A percentile compares a stretch with the other conserved stretches of the same genome.
These are phyloP conservation scores for Colletes collaris DNA, from an alignment of 2,888 invertebrate genomes.

Conservation along the genomic window DNA sequence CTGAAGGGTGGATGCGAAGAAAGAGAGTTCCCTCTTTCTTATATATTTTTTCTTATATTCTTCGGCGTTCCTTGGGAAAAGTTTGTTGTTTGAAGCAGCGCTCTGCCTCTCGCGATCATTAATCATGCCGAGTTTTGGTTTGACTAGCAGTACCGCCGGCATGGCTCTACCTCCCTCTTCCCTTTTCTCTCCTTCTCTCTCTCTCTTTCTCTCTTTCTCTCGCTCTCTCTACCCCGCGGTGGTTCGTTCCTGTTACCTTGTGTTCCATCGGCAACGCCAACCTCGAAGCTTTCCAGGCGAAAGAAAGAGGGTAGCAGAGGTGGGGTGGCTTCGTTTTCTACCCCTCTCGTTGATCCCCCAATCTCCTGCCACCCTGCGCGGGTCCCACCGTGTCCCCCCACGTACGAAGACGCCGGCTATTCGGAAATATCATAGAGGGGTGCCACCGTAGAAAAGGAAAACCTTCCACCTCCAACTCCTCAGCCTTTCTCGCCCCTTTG, in stretches of 20 bases:
- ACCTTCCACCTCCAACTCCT: constrained; percentile 49
- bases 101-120: constrained; percentile 84
- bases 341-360: constrained; percentile 61
- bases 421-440: constrained; percentile 68
- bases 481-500: constrained; percentile 14
- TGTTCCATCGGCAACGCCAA: constrained; percentile 66
- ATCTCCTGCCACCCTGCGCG: constrained; percentile 51
- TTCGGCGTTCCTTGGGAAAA: constrained; percentile 85
- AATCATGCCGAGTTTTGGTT: constrained; percentile 85
- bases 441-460: constrained; percentile 64
- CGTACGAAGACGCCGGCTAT: constrained; percentile 58
- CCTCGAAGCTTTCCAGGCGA: constrained; percentile 60
- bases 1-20: constrained; percentile 83
- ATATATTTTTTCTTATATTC: constrained; percentile 82
- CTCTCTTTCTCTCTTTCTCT: constrained; percentile 68
- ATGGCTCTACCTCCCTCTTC: constrained; percentile 72
- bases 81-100: constrained; percentile 87
- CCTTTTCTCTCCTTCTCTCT: constrained; percentile 67
- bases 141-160: constrained; percentile 78
- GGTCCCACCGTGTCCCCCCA: constrained; percentile 34
- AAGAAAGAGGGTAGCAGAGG: constrained; percentile 66
- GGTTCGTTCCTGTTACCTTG: constrained; percentile 67
- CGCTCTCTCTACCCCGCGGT: constrained; percentile 55
- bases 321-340: constrained; percentile 58
- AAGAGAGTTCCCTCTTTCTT: constrained; percentile 83